A percentile compares a stretch with the other conserved stretches of the same genome.
Evolutionary conservation across 2,113 vertebrate species (phyloP).

Genomic region (Ailuropoda melanoleuca): DNA sequence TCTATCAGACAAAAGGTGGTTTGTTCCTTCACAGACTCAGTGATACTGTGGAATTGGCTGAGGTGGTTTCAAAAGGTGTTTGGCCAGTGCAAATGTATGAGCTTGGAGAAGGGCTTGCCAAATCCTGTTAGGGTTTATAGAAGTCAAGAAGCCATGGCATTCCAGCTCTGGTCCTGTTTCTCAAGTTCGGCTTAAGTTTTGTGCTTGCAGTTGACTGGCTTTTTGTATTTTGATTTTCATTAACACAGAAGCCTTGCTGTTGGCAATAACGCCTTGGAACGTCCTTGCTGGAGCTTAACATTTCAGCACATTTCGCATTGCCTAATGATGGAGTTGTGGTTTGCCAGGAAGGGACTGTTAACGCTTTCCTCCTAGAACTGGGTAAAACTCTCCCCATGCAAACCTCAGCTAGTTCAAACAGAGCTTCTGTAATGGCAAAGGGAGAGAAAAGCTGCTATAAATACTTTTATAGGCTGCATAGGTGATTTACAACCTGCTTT

Average conservation of each 20-base stretch:
- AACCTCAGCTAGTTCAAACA: constrained; percentile 79
- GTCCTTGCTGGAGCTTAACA: constrained; percentile 67
- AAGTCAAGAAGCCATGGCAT: constrained; percentile 73
- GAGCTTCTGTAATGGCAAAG: constrained; percentile 68
- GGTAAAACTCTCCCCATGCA: constrained; percentile 67
- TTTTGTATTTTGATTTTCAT: constrained; percentile 77
- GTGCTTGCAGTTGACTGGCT: constrained; percentile 65
- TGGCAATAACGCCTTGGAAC: constrained; percentile 71
- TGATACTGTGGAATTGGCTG: constrained; percentile 56
- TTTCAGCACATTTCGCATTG: constrained; percentile 73
- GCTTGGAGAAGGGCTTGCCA: constrained; percentile 65
- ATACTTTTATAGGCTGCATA: constrained; percentile 83
- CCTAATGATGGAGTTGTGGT: constrained; percentile 36
- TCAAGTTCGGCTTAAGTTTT: constrained; percentile 72
- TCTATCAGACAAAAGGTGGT: constrained; percentile 65
- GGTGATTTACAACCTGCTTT: constrained; percentile 84
- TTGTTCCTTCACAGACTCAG: constrained; percentile 37
- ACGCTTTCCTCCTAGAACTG: constrained; percentile 67
- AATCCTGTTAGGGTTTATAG: constrained; percentile 74
- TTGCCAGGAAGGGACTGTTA: constrained; percentile 72
- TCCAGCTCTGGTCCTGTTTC: constrained; percentile 73
- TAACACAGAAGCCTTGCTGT: constrained; percentile 73
- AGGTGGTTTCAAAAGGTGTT: constrained; percentile 69
- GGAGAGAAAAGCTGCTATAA: constrained; percentile 78
- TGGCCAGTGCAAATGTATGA: constrained; percentile 69